Evolutionary conservation across 2,113 vertebrate species (phyloP), one percentile per base, ranked within the genome.

Genomic region (Orthonyx spaldingii): DNA sequence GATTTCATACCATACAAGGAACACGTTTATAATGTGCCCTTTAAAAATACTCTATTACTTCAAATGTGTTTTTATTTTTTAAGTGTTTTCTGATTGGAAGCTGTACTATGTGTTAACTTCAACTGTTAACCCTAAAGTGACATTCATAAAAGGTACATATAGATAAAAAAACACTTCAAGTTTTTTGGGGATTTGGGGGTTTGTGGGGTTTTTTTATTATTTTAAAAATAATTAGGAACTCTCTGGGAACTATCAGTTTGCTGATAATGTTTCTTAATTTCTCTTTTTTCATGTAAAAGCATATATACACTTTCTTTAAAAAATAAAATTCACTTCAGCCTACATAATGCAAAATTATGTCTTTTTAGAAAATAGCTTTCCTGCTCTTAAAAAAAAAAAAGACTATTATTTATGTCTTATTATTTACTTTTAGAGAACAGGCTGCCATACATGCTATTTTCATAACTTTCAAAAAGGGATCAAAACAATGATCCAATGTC

Each of bases 401-500:
- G 0, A 9, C 9, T 33, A n/a, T 2, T 26, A n/a, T 21, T 46
- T 76, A 19, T 26, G 44, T 59, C 33, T 49, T 33, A 35, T 33
- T 79, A 24, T 35, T 72, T 60, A 16, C 26, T 59, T 80, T 71
- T 66, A 28, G 10, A 63, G 79, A 53, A 59, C 7, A 68, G 8
- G 11, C 11, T 61, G 5, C 4, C 13, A 47, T 27, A 23, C 3
- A 30, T 69, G 27, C 4, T 66, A 20, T 53, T 68, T 46, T 65
- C 22, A 55, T 6, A 69, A 3, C 17, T 74, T 60, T 68, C 24
- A 49, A 21, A 76, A 84, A 63, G 3, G 3, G 5, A n/a, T 60
- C 11, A 42, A 33, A 69, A 37, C 50, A 90, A 2, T 12, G 3
- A 41, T 59, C 16, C 4, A 15, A 13, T 1, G 0, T n/a, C 3